Conservation (phyloP, 2,113 vertebrate species). For the Menidia beryllina region DNA sequence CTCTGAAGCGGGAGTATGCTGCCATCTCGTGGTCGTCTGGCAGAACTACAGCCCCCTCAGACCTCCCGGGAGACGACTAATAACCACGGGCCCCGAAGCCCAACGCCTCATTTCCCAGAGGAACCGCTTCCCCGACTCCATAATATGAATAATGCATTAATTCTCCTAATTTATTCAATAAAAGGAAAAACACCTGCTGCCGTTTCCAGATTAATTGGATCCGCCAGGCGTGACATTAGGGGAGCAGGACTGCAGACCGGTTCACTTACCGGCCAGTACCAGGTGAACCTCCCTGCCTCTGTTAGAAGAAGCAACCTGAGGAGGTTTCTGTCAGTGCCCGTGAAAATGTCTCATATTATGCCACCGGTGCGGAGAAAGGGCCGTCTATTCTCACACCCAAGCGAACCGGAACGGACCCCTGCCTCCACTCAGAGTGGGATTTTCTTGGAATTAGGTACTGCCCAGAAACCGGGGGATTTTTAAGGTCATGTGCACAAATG, state of each 20-base stretch:
- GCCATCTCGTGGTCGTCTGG: slow-evolving; percentile 54
- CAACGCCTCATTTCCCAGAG: slow-evolving; percentile 17
- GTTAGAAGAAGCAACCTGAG: background rate
- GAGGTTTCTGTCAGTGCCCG: background rate
- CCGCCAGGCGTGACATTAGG: slow-evolving; percentile 59
- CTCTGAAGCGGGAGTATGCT: background rate
- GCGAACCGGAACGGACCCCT: too few relatives aligned
- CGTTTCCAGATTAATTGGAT: slow-evolving; percentile 56
- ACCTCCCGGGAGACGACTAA: background rate
- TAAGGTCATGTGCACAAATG: too few relatives aligned
- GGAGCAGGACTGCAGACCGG: slow-evolving; percentile 20
- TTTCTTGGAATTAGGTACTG: too few relatives aligned
- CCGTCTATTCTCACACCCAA: background rate
- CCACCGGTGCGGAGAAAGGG: background rate
- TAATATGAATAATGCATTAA: slow-evolving; percentile 60
- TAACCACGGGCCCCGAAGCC: slow-evolving; percentile 7
- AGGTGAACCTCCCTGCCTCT: background rate
- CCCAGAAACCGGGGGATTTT: too few relatives aligned
- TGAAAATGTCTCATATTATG: background rate
- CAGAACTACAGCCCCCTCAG: slow-evolving; percentile 7
- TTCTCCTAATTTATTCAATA: slow-evolving; percentile 41
- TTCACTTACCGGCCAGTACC: slow-evolving; percentile 7
- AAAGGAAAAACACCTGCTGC: slow-evolving; percentile 46
- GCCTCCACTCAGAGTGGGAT: too few relatives aligned
- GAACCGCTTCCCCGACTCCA: background rate